These are phyloP conservation scores for Pteria penguin DNA, from an alignment of 2,888 invertebrate species.

Conservation along the genomic window DNA sequence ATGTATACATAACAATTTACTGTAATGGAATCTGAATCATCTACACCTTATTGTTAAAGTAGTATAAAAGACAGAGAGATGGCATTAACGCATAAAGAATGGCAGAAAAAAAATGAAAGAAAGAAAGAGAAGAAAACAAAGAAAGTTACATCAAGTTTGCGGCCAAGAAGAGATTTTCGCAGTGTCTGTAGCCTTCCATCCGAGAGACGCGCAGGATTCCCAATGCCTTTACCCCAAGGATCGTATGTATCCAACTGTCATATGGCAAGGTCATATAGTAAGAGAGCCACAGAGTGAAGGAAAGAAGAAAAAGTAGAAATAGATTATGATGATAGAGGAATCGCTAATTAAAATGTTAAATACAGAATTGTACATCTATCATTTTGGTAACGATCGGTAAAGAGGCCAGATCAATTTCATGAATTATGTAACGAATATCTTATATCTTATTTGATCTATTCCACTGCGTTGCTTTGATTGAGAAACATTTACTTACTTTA, in stretches of 20 bases:
- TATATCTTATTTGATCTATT: too few relatives aligned
- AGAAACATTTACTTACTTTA: constrained; percentile 20
- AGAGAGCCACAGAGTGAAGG: constrained; percentile 18
- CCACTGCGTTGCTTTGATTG: too few relatives aligned
- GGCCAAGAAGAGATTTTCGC: constrained; percentile 11
- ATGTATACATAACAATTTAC: too few relatives aligned
- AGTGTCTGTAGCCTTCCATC: constrained; percentile 16
- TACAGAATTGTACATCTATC: neutral
- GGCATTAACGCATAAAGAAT: too few relatives aligned
- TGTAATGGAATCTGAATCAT: too few relatives aligned
- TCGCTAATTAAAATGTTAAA: neutral
- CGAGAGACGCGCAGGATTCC: constrained; percentile 23
- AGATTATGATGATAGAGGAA: neutral
- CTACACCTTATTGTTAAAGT: too few relatives aligned
- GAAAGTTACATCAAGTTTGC: neutral
- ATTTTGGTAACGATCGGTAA: neutral
- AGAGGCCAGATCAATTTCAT: too few relatives aligned
- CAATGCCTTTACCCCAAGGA: constrained; percentile 41
- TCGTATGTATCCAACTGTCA: constrained; percentile 27
- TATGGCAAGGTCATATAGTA: neutral
- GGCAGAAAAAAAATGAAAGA: too few relatives aligned
- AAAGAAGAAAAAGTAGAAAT: constrained; percentile 14
- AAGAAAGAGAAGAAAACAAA: too few relatives aligned
- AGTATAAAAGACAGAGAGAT: too few relatives aligned
- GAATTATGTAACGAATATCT: too few relatives aligned